Evolutionary conservation across 2,797 vertebrate species (phyloP).

Genomic region (Propithecus deckenii): DNA sequence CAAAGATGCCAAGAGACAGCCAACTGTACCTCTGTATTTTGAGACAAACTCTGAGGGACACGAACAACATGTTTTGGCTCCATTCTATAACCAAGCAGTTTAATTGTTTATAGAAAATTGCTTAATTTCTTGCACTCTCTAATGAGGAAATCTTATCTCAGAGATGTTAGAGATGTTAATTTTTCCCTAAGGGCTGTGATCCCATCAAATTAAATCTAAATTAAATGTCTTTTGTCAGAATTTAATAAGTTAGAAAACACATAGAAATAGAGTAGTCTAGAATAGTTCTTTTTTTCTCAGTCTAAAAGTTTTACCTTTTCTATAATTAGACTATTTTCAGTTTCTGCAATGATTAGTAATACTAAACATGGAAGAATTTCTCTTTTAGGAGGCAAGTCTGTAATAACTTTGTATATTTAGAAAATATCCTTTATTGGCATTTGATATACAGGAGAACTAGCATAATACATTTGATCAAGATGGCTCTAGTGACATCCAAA

Average conservation of each 20-base stretch:
- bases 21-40: neutral
- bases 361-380: neutral
- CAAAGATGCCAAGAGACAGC: neutral
- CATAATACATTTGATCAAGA: neutral
- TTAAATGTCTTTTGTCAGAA: constrained; percentile 51
- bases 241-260: constrained; percentile 57
- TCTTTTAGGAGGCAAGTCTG: neutral
- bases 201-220: constrained; percentile 60
- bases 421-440: constrained; percentile 11
- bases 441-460: neutral
- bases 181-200: constrained; percentile 39
- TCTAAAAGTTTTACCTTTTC: constrained; percentile 33
- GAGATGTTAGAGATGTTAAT: constrained; percentile 51
- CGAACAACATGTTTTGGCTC: neutral
- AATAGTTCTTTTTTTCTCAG: neutral
- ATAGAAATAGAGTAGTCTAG: constrained; percentile 30
- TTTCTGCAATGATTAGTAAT: constrained; percentile 37
- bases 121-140: constrained; percentile 35
- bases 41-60: neutral
- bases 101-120: constrained; percentile 18
- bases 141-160: constrained; percentile 51
- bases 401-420: neutral
- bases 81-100: neutral
- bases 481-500: neutral
- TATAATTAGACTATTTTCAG: constrained; percentile 13